Evolutionary conservation across 2,797 vertebrate genomes (phyloP).

Genomic region (Peromyscus attwateri): DNA sequence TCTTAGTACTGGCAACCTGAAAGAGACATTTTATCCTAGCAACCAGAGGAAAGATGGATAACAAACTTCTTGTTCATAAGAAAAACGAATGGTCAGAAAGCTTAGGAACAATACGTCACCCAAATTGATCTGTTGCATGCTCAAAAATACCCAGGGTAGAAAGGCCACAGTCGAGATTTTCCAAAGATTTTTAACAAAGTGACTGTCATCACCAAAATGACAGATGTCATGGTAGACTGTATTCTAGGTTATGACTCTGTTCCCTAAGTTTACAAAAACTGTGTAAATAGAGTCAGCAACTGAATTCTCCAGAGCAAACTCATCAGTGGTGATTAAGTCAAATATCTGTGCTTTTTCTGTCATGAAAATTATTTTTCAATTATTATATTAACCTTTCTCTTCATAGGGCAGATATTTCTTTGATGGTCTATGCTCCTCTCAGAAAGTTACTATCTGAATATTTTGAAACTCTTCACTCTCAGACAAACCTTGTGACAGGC

Average conservation of each 20-base stretch:
- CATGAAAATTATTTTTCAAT: conserved; percentile 54
- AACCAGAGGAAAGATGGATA: conserved; percentile 51
- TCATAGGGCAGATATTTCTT: conserved; percentile 19
- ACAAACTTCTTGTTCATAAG: conserved; percentile 28
- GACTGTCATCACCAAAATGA: background rate
- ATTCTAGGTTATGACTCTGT: conserved; percentile 20
- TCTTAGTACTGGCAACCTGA: conserved; percentile 57
- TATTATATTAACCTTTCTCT: conserved; percentile 16
- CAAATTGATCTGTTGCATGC: conserved; percentile 29
- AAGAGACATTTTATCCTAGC: conserved; percentile 60
- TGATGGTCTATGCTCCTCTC: background rate
- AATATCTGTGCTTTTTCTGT: background rate
- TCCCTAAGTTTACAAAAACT: conserved; percentile 18
- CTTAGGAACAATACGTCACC: conserved; percentile 19
- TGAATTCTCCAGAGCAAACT: conserved; percentile 14
- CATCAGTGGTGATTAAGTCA: background rate
- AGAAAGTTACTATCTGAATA: background rate
- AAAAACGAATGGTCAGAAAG: conserved; percentile 41
- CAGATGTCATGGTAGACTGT: background rate
- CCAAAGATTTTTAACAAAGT: conserved; percentile 30
- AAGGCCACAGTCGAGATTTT: background rate
- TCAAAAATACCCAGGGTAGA: background rate
- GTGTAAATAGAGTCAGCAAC: background rate
- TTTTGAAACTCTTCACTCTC: conserved; percentile 20
- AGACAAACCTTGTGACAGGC: background rate